These are phyloP conservation scores for Chloromyia formosa DNA, from an alignment of 2,888 invertebrate species.

Conservation along the genomic window DNA sequence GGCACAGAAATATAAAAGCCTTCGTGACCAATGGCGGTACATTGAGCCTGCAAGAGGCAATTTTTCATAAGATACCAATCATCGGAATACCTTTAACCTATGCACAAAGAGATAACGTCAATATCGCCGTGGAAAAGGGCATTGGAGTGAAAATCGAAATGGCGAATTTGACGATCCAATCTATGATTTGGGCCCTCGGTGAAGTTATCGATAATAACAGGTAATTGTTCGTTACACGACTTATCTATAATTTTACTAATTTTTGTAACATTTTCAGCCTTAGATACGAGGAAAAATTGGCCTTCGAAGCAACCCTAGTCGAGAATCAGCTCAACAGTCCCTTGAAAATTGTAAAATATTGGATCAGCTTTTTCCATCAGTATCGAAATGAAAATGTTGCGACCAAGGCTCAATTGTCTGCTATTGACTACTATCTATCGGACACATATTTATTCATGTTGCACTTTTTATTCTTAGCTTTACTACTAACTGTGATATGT, in stretches of 20 bases:
- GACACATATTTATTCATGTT: conserved; percentile 41
- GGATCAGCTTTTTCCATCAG: conserved; percentile 37
- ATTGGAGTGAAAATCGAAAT: conserved; percentile 44
- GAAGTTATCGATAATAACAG: conserved; percentile 42
- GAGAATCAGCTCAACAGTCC: conserved; percentile 35
- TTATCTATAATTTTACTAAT: too few relatives aligned
- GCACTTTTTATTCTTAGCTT: conserved; percentile 20
- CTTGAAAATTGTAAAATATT: conserved; percentile 42
- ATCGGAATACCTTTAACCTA: conserved; percentile 47
- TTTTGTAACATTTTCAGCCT: background rate
- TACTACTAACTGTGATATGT: conserved; percentile 12
- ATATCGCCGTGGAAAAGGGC: conserved; percentile 33
- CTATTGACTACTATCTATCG: conserved; percentile 40
- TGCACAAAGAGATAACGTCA: conserved; percentile 40
- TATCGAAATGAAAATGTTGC: conserved; percentile 25
- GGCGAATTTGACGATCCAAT: conserved; percentile 32
- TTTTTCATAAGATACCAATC: conserved; percentile 47
- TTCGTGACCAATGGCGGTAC: conserved; percentile 48
- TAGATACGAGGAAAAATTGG: conserved; percentile 38
- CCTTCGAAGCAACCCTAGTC: conserved; percentile 27
- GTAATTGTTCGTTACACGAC: too few relatives aligned
- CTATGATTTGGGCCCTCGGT: conserved; percentile 35
- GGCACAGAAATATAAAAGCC: conserved; percentile 48
- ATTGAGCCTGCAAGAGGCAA: conserved; percentile 47
- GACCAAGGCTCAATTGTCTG: background rate